Evolutionary conservation across 1,140 invertebrate genomes (phyloP).

Genomic region (Eupeodes corollae): DNA sequence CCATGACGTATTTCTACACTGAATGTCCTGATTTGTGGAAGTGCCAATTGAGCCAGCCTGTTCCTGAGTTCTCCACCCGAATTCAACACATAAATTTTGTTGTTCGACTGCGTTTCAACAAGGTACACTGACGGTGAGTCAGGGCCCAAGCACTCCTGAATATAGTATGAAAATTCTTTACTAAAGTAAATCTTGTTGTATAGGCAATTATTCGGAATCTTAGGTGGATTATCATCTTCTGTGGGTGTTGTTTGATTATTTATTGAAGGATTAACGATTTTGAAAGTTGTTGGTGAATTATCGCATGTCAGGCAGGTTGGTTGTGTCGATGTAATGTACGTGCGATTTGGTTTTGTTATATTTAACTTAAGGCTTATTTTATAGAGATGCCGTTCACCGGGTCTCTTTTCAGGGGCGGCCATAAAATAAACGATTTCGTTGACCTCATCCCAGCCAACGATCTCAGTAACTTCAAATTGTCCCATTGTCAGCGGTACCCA

Average conservation of each 20-base stretch:
- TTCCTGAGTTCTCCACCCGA: conserved; percentile 41
- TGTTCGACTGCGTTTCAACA: conserved; percentile 44
- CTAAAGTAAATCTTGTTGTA: conserved; percentile 54
- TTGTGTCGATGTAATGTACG: conserved; percentile 30
- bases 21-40: conserved; percentile 48
- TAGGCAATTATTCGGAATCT: conserved; percentile 45
- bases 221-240: conserved; percentile 6
- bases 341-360: conserved; percentile 31
- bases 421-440: conserved; percentile 54
- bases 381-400: conserved; percentile 63
- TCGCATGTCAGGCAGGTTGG: conserved; percentile 35
- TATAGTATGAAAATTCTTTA: conserved; percentile 47
- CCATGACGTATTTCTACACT: conserved; percentile 44
- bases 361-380: conserved; percentile 42
- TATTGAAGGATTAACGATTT: conserved; percentile 15
- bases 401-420: conserved; percentile 54
- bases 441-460: conserved; percentile 54
- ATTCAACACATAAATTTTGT: conserved; percentile 46
- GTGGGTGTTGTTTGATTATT: conserved; percentile 11
- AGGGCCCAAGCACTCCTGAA: conserved; percentile 61
- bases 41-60: conserved; percentile 41
- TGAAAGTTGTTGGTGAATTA: conserved; percentile 26
- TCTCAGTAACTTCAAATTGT: conserved; percentile 52
- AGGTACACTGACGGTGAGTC: conserved; percentile 52
- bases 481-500: conserved; percentile 49